Evolutionary conservation across 2,797 vertebrate genomes (phyloP).

Genomic region (Australoheros facetus): DNA sequence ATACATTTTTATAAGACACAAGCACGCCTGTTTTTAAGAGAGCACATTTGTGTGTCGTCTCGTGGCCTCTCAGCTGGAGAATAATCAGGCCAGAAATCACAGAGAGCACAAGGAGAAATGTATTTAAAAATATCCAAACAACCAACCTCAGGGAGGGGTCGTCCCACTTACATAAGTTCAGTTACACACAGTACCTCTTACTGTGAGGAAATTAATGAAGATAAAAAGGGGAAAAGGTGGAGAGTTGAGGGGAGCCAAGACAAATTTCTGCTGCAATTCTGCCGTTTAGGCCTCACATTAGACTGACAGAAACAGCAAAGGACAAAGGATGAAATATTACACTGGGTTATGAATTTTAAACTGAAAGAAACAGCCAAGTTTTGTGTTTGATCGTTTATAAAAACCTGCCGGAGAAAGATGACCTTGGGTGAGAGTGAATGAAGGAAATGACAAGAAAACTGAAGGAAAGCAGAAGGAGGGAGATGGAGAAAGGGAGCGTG

Average conservation of each 20-base stretch:
- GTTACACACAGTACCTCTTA: constrained; percentile 22
- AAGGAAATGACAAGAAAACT: background rate
- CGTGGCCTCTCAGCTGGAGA: constrained; percentile 32
- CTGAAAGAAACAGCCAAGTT: background rate
- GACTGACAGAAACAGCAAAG: background rate
- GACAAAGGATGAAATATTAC: background rate
- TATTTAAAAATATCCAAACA: constrained; percentile 69
- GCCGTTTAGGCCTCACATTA: background rate
- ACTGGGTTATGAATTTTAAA: background rate
- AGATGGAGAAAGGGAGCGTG: background rate
- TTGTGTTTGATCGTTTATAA: background rate
- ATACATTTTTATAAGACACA: background rate
- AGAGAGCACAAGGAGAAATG: constrained; percentile 48
- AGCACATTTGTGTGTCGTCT: constrained; percentile 18
- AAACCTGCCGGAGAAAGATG: background rate
- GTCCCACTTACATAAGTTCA: constrained; percentile 58
- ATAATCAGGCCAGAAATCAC: constrained; percentile 66
- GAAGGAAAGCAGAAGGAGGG: background rate
- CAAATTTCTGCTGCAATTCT: background rate
- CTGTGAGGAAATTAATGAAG: constrained; percentile 3
- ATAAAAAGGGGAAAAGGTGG: background rate
- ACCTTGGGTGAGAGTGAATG: background rate
- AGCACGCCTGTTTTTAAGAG: background rate
- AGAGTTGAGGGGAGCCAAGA: background rate
- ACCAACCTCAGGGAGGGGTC: constrained; percentile 51